These are phyloP conservation scores for Eupithecia vulgata DNA, from an alignment of 2,888 invertebrate genomes.

Conservation along the genomic window DNA sequence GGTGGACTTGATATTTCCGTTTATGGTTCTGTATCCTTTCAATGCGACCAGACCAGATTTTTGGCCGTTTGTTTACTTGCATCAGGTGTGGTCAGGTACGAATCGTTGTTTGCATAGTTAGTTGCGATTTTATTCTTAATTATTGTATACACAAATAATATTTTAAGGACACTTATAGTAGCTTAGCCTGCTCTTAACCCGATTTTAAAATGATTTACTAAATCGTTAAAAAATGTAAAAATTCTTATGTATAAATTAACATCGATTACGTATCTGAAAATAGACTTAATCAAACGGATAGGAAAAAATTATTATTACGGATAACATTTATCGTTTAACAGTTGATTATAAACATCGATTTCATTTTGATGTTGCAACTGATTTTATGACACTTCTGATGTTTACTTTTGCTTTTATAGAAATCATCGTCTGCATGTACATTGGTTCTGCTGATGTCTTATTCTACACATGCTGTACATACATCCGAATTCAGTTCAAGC, in stretches of 20 bases:
- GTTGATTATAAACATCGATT: too few relatives aligned
- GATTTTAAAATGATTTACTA: not conserved
- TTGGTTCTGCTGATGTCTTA: not conserved
- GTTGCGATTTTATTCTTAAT: not conserved
- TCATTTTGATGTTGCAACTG: not conserved
- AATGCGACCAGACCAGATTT: not conserved
- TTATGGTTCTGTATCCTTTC: conserved; percentile 11
- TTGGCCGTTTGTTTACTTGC: conserved; percentile 9
- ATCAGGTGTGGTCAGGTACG: conserved; percentile 13
- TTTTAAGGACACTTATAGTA: not conserved
- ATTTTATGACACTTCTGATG: not conserved
- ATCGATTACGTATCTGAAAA: too few relatives aligned
- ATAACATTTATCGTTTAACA: too few relatives aligned
- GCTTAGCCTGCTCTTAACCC: not conserved
- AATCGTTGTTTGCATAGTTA: not conserved
- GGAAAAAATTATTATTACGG: too few relatives aligned
- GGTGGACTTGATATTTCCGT: not conserved
- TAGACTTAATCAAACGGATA: too few relatives aligned
- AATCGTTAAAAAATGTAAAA: not conserved
- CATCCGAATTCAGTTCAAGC: conserved; percentile 14
- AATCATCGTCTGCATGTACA: not conserved
- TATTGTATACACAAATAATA: not conserved
- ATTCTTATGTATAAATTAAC: not conserved
- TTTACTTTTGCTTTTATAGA: not conserved
- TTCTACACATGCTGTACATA: conserved; percentile 22